Evolutionary conservation across 2,797 vertebrate species (phyloP).

Genomic region (Ibycter americanus): DNA sequence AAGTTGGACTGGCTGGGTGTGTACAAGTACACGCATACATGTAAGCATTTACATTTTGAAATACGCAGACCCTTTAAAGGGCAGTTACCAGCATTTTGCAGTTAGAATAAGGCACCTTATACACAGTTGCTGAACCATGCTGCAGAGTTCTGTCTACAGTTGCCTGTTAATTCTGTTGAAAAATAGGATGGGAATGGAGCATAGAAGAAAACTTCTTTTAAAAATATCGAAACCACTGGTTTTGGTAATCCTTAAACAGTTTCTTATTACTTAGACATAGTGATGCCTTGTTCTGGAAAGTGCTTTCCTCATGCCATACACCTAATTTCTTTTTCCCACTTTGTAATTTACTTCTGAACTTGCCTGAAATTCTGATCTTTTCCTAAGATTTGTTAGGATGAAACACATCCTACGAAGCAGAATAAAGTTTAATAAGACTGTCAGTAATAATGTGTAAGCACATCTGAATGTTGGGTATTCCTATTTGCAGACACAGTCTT

Average conservation of each 20-base stretch:
- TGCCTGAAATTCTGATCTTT: not conserved
- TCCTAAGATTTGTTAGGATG: not conserved
- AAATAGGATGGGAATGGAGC: not conserved
- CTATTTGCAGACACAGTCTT: not conserved
- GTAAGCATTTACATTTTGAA: not conserved
- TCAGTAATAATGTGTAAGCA: not conserved
- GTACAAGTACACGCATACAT: accelerated
- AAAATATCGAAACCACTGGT: not conserved
- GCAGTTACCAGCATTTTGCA: not conserved
- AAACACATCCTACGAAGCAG: not conserved
- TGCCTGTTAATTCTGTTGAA: not conserved
- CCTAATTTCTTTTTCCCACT: not conserved
- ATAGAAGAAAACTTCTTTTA: not conserved
- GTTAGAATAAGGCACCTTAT: not conserved
- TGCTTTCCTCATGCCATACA: not conserved
- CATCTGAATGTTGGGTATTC: not conserved
- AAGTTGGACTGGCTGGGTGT: not conserved
- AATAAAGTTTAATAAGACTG: not conserved
- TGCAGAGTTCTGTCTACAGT: not conserved
- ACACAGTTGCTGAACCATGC: not conserved
- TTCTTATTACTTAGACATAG: not conserved
- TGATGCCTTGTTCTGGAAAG: not conserved
- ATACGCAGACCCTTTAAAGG: not conserved
- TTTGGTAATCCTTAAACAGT: not conserved
- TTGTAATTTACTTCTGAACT: not conserved